These are phyloP conservation scores for Urophycis tenuis DNA, from an alignment of 2,797 vertebrate genomes.

Conservation along the genomic window DNA sequence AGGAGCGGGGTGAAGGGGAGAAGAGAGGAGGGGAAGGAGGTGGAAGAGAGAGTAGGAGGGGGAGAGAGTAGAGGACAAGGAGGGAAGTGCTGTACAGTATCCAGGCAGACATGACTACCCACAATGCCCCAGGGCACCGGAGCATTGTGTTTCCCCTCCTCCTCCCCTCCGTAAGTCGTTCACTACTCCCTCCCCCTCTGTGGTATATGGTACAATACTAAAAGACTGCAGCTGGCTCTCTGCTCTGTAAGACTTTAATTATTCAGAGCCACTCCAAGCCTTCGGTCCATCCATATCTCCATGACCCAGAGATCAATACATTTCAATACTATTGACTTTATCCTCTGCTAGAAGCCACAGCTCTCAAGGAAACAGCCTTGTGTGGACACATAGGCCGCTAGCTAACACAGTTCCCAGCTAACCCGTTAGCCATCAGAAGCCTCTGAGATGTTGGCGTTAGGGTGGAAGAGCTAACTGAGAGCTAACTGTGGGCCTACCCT, in stretches of 20 bases:
- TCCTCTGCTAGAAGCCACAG: too few species aligned
- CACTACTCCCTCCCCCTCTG: not conserved
- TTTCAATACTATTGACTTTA: not conserved
- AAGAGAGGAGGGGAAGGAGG: too few species aligned
- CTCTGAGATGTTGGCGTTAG: too few species aligned
- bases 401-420: too few species aligned
- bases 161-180: not conserved
- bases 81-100: conserved; percentile 26
- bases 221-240: too few species aligned
- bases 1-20: too few species aligned
- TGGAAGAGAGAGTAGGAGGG: too few species aligned
- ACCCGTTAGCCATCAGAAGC: too few species aligned
- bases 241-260: not conserved
- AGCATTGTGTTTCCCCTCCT: not conserved
- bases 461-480: too few species aligned
- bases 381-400: too few species aligned
- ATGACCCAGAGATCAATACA: not conserved
- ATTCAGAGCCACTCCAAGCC: not conserved
- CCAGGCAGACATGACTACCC: conserved; percentile 53
- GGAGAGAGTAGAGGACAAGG: not conserved
- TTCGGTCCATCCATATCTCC: not conserved
- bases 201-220: not conserved
- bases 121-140: conserved; percentile 49
- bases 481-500: too few species aligned
- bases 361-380: too few species aligned